phyloP scores from a whole-genome alignment of 2,797 vertebrate genomes.

The Chiropotes sagulatus region DNA sequence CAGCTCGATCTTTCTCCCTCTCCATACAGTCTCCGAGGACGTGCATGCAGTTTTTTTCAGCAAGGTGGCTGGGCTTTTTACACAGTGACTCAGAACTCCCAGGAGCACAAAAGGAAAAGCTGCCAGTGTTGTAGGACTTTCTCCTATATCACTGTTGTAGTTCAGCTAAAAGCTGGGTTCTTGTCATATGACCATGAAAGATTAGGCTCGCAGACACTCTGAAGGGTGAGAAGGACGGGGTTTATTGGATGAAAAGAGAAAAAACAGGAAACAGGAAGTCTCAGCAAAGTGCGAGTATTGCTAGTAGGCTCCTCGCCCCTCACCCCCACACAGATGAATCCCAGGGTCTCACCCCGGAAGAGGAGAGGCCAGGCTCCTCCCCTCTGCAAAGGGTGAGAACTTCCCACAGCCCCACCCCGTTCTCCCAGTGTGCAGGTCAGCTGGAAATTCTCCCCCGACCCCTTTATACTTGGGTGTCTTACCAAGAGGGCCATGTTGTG shows the following conservation, averaged over 20 bases:
- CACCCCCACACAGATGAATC: neutral
- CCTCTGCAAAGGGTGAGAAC: neutral
- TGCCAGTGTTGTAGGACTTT: neutral
- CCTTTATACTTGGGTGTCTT: neutral
- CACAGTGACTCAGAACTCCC: neutral
- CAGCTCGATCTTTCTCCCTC: neutral
- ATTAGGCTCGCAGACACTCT: neutral
- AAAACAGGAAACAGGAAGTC: neutral
- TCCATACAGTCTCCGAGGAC: neutral
- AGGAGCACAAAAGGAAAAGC: neutral
- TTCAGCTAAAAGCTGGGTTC: neutral
- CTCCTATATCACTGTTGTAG: neutral
- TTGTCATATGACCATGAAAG: neutral
- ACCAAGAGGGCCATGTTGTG: neutral
- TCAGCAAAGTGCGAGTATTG: neutral
- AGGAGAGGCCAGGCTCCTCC: neutral
- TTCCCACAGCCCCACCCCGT: neutral
- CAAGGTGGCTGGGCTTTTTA: neutral
- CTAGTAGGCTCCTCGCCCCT: neutral
- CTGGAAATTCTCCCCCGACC: neutral
- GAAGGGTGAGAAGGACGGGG: neutral
- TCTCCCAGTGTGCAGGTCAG: neutral
- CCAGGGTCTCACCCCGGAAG: fast-evolving
- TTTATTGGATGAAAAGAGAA: neutral
- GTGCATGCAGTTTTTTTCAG: neutral